Base-by-base conservation (phyloP, 2,797 vertebrate species). In the Pachyuromys duprasi region DNA sequence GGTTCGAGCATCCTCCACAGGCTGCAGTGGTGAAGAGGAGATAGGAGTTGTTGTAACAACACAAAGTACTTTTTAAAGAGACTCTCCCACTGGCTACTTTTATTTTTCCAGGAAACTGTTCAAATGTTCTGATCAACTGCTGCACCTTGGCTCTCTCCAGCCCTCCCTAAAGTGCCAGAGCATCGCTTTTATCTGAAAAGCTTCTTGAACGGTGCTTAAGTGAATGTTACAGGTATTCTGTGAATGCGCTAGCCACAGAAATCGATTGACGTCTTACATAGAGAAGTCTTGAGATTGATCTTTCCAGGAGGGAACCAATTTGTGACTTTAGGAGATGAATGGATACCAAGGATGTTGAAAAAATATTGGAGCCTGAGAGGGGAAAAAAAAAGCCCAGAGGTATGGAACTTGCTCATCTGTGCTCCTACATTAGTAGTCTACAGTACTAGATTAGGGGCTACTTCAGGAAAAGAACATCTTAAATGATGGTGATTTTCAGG, bases 221-320 rank as follows among this genome's bases (percentile, higher is more conserved):
- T 89, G 94, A 93, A 33, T 62, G 90, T 92, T 94, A 89, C n/a
- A 80, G 90, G 78, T 74, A 92, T 89, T 94, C 86, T 92, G 90
- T 95, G 88, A 95, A 93, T 36, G 89, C 83, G 57, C 36, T 89
- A 91, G 92, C 79, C 92, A 65, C 88, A 79, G 90, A 96, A 97
- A 97, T 97, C 97, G 95, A 95, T 94, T 89, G 55, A 14, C 39
- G 15, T 79, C 95, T 97, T 96, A 89, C 90, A 97, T 90, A 96
- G 93, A 90, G 76, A 95, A 96, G 90, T 86, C 60, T 70, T 36
- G 45, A 74, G 78, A 97, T 95, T 90, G 93, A 96, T 97, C 97
- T 97, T 97, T 96, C 89, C 74, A 87, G 55, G 55, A 92, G 24
- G 89, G 63, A 95, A 75, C 91, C 96, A 91, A 93, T 97, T 96